Evolutionary conservation across 2,113 vertebrate genomes (phyloP), one percentile per base, ranked within the genome.

Genomic region (Chionomys nivalis): DNA sequence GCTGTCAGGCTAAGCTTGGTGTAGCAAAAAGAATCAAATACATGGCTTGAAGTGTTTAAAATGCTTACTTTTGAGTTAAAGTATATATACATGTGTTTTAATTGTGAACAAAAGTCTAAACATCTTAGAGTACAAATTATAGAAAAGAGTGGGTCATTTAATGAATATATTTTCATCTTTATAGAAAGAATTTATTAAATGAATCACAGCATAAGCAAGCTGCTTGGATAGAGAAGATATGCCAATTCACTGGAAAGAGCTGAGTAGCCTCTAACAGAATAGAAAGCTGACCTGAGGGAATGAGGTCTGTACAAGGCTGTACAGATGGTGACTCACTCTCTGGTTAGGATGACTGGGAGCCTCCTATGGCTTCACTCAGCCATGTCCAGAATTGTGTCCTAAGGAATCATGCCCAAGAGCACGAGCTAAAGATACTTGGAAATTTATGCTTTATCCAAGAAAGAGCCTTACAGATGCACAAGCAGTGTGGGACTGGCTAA

Each of bases 1-100:
- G 8, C 13, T 11, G 33, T 79, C 16, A 52, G 36, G 65, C 14
- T 90, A 90, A 93, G 28, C 76, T 19, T 90, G 9, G 11, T 63
- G 70, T 33, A 78, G 76, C 81, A 87, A n/a, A 89, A 90, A 72
- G 36, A 90, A 89, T 94, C 24, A 73, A 9, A 95, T 91, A n/a
- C 68, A 91, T 91, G n/a, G 6, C 81, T 96, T 89, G 77, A n/a
- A 89, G 42, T 63, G 44, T 49, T 79, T 75, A 83, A 83, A 63
- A 3, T 55, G 61, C 14, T 33, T 89, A 36, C 26, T 85, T 76
- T 66, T 66, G 63, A 85, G 39, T 83, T 66, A 58, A 83, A 90
- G 36, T 4, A 33, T 39, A 85, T n/a, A 58, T 65, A 75, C 63
- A 75, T 28, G 7, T n/a, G n/a, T 36, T 96, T 92, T 88, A 92